Conservation (phyloP, 2,797 vertebrate genomes). For the Cynopterus sphinx region DNA sequence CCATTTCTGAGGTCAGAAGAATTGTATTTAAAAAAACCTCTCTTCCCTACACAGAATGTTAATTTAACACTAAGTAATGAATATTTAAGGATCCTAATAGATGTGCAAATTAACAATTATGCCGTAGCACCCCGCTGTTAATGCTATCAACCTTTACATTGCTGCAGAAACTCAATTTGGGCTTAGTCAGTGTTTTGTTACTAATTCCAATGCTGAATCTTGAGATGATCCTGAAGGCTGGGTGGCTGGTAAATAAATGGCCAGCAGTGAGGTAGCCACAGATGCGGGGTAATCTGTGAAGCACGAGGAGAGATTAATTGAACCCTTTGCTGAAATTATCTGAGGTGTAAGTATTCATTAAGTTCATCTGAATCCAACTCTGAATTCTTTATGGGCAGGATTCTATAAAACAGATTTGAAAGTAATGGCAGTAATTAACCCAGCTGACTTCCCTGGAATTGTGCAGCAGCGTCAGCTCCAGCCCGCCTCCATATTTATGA, state of each 20-base stretch:
- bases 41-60: constrained; percentile 48
- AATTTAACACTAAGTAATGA: constrained; percentile 66
- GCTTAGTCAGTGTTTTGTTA: neutral
- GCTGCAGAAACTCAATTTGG: constrained; percentile 24
- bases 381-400: neutral
- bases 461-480: too few relatives aligned
- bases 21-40: constrained; percentile 59
- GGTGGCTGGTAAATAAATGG: neutral
- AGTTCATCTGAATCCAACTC: constrained; percentile 30
- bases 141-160: constrained; percentile 24
- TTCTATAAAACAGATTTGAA: neutral
- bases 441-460: neutral
- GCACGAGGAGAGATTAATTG: neutral
- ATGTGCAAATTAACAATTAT: constrained; percentile 69
- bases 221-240: neutral
- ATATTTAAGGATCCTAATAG: constrained; percentile 70
- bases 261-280: neutral
- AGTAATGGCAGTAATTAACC: neutral
- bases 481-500: neutral
- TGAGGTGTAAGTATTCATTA: constrained; percentile 67
- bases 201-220: neutral
- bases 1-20: constrained; percentile 63
- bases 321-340: constrained; percentile 45
- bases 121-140: constrained; percentile 10
- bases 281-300: constrained; percentile 19